Evolutionary conservation across 2,797 vertebrate genomes (phyloP), one percentile per base, ranked within the genome.

Genomic region (Syngnathus rostellatus): DNA sequence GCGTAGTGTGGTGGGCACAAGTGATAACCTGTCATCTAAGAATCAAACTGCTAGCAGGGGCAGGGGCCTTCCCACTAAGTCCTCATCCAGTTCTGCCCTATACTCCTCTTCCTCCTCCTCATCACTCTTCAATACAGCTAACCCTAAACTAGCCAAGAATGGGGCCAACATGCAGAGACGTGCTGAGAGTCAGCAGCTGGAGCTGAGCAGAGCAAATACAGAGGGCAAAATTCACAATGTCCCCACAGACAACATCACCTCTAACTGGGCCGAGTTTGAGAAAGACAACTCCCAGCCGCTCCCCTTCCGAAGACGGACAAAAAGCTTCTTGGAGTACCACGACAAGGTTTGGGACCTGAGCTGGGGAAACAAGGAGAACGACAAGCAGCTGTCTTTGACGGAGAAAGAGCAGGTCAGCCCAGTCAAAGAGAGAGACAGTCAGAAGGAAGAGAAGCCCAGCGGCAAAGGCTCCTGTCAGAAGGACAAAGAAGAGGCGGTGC

Each of bases 91-190:
- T 83, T 81, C 91, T 70, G 75, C 91, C 84, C 91, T 94, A 75
- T 78, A 91, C 76, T 94, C 94, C 72, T 95, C 94, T 60, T 95
- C 94, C 31, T 92, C 92, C 37, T 93, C 92, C 19, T 92, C 86
- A 8, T 79, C 83, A 0, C 69, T 83, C 6, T 89, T 83, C 16
- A 89, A 88, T 4, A 87, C 92, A 6, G 89, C 94, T 75, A 99
- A 98, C 75, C 93, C 94, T 11, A 99, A 99, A 85, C 89, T 99
- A 74, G 95, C 94, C 48, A 99, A 99, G 84, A 98, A 99, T 37
- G 95, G 97, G 4, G 95, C 96, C 84, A 99, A 99, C 88, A 93
- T 98, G 87, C 95, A 98, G 71, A 91, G 95, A 58, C 94, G 97
- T 77, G 95, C 94, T 0, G 94, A 95, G 0, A 96, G 95, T 64